phyloP scores from a whole-genome alignment of 2,888 invertebrate species.

The Lithophane socia region DNA sequence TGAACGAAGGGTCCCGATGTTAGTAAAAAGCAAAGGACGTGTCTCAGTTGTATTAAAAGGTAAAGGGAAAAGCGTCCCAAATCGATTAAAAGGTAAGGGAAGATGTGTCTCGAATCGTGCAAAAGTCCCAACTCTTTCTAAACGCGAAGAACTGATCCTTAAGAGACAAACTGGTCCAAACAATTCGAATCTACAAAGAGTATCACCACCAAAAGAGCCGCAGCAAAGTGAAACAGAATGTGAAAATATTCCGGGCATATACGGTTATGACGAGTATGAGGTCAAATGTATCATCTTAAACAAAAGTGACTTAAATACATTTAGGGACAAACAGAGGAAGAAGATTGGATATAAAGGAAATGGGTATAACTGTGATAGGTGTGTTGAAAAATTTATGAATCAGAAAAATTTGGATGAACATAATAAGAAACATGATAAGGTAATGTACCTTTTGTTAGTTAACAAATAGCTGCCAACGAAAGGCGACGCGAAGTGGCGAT shows the following conservation, averaged over 20 bases:
- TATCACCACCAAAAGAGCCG: too few relatives aligned
- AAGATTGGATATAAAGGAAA: constrained; percentile 21
- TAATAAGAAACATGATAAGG: constrained; percentile 30
- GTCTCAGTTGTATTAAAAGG: background rate
- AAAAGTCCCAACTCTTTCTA: background rate
- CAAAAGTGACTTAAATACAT: constrained; percentile 14
- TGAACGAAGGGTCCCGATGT: background rate
- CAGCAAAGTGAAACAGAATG: background rate
- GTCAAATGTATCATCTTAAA: constrained; percentile 27
- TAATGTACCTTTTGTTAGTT: constrained; percentile 9
- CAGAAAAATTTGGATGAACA: constrained; percentile 35
- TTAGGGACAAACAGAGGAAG: constrained; percentile 14
- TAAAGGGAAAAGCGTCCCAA: background rate
- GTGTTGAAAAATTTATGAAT: constrained; percentile 18
- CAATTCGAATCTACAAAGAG: background rate
- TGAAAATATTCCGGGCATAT: background rate
- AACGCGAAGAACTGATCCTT: constrained; percentile 6
- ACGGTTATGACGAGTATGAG: constrained; percentile 8
- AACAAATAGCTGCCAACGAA: background rate
- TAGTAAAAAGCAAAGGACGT: background rate
- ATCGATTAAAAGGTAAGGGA: constrained; percentile 6
- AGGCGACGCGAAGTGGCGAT: background rate
- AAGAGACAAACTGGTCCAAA: background rate
- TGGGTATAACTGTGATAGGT: constrained; percentile 17
- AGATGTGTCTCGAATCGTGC: background rate